Conservation (phyloP, 2,797 vertebrate genomes). For the Rhinoraja longicauda region DNA sequence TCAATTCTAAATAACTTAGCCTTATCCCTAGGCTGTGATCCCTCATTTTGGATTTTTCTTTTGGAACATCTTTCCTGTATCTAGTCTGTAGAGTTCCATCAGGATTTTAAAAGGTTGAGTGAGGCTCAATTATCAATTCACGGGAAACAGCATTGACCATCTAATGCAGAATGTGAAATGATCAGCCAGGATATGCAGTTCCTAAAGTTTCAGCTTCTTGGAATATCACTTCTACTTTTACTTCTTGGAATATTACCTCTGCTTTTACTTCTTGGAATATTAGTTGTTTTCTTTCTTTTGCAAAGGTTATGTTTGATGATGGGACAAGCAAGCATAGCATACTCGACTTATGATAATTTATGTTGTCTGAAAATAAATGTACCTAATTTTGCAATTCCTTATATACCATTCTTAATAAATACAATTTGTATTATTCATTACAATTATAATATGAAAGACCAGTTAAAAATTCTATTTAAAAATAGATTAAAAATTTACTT, state of each 20-base stretch:
- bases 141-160: too few species aligned
- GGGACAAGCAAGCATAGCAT: neutral
- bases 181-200: neutral
- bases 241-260: neutral
- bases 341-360: neutral
- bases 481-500: neutral
- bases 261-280: neutral
- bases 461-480: neutral
- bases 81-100: too few species aligned
- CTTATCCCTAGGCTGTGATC: too few species aligned
- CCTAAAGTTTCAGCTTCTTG: neutral
- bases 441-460: neutral
- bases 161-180: neutral
- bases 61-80: too few species aligned
- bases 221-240: too few species aligned
- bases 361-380: neutral
- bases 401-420: constrained; percentile 8
- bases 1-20: too few species aligned
- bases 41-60: too few species aligned
- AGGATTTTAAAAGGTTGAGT: too few species aligned
- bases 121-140: neutral
- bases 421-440: neutral
- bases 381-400: neutral
- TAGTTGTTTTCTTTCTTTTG: neutral
- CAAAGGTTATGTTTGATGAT: neutral